These are phyloP conservation scores for Strix uralensis DNA, from an alignment of 2,113 vertebrate genomes.

Conservation along the genomic window DNA sequence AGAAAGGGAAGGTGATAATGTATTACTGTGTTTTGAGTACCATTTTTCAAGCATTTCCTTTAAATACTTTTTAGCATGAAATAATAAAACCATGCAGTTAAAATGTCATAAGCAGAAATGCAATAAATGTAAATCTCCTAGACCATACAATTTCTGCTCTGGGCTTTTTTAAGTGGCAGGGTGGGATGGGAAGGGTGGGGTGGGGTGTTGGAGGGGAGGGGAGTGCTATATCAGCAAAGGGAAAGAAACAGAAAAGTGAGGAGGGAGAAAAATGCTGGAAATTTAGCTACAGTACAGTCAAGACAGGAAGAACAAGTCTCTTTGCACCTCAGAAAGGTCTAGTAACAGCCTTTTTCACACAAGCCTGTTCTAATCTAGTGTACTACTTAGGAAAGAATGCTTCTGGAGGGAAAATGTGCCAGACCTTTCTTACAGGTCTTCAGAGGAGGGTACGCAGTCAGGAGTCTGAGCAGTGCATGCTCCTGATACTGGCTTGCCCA, in stretches of 20 bases:
- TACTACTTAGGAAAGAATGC: neutral
- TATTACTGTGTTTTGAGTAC: neutral
- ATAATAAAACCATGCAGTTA: neutral
- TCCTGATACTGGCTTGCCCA: neutral
- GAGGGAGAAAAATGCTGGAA: neutral
- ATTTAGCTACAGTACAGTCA: neutral
- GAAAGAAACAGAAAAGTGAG: neutral
- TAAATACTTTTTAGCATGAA: neutral
- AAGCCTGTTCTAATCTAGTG: neutral
- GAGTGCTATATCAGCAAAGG: neutral
- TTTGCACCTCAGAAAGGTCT: neutral
- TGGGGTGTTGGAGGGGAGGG: fast-evolving
- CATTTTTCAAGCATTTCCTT: neutral
- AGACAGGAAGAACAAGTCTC: neutral
- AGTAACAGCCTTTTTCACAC: neutral
- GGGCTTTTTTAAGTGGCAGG: neutral
- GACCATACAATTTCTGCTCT: neutral
- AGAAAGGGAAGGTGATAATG: neutral
- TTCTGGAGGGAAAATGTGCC: neutral
- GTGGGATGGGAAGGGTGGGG: fast-evolving
- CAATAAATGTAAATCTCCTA: neutral
- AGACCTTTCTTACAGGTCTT: neutral
- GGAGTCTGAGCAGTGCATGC: neutral
- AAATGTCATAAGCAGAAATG: neutral
- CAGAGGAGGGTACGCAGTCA: fast-evolving